Evolutionary conservation across 2,113 vertebrate species (phyloP).

Genomic region (Anseranas semipalmata): DNA sequence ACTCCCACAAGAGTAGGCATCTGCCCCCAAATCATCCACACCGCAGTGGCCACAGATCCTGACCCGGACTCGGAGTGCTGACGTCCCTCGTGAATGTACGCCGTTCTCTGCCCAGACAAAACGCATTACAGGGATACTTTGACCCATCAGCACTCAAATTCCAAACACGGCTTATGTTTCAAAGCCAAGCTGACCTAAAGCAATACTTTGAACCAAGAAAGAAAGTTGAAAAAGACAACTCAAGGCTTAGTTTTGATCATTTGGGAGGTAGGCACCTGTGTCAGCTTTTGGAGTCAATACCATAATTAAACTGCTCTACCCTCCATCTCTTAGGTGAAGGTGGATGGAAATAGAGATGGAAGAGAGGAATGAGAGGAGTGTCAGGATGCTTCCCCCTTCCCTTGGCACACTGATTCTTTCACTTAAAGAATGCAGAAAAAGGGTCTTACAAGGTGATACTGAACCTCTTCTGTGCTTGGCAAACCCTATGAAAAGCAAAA

Average conservation of each 20-base stretch:
- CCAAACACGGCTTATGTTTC: not conserved
- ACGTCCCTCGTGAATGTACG: rapidly evolving
- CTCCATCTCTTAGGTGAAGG: not conserved
- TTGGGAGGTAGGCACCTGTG: not conserved
- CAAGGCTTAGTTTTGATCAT: not conserved
- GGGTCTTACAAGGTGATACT: not conserved
- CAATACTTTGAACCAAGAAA: not conserved
- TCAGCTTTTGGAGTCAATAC: not conserved
- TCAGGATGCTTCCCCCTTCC: not conserved
- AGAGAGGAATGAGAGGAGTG: not conserved
- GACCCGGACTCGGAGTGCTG: not conserved
- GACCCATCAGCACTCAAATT: not conserved
- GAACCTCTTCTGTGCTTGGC: not conserved
- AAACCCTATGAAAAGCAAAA: not conserved
- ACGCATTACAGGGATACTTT: not conserved
- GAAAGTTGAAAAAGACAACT: not conserved
- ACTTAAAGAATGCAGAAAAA: not conserved
- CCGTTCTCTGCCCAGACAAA: not conserved
- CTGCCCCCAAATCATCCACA: not conserved
- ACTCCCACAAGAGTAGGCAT: not conserved
- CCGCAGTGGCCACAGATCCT: not conserved
- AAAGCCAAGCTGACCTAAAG: not conserved
- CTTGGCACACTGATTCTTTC: not conserved
- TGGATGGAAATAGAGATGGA: not conserved
- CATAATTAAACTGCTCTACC: not conserved